Conservation (phyloP, 1,140 invertebrate species). For the Panagrolaimus sp. region DNA sequence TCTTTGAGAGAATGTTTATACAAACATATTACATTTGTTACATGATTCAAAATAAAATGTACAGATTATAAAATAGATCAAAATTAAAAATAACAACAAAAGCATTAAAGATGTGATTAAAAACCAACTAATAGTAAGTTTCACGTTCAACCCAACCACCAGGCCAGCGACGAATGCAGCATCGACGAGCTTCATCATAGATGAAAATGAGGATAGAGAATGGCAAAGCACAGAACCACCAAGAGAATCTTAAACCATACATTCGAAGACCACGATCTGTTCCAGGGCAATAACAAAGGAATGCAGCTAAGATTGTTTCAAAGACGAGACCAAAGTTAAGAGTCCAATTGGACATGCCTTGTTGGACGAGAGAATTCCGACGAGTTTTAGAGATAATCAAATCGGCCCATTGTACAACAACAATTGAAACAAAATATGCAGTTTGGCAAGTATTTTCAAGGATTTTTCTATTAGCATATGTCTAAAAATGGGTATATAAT, state of each 20-base stretch:
- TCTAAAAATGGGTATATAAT: too few species aligned
- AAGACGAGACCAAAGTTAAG: conserved; percentile 89
- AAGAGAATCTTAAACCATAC: conserved; percentile 93
- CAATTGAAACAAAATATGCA: conserved; percentile 62
- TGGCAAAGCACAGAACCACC: conserved; percentile 96
- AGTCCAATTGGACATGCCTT: conserved; percentile 74
- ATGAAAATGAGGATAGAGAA: conserved; percentile 63
- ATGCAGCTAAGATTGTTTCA: conserved; percentile 83
- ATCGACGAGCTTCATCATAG: conserved; percentile 77
- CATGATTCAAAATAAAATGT: too few species aligned
- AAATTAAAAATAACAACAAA: too few species aligned
- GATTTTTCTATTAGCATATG: conserved; percentile 61
- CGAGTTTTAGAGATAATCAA: conserved; percentile 63
- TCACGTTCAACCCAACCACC: conserved; percentile 96
- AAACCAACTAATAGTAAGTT: conserved; percentile 77
- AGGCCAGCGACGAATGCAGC: conserved; percentile 88
- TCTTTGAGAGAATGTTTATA: too few species aligned
- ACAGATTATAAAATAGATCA: too few species aligned
- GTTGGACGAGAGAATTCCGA: conserved; percentile 61
- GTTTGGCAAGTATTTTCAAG: conserved; percentile 62
- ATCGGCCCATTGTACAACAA: conserved; percentile 63
- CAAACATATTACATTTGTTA: too few species aligned
- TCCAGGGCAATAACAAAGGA: conserved; percentile 88
- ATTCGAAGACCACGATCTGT: conserved; percentile 92
- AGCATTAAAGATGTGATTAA: too few species aligned